A percentile compares a stretch with the other conserved stretches of the same genome.
phyloP scores from a whole-genome alignment of 2,113 vertebrate genomes.

The Bos javanicus region DNA sequence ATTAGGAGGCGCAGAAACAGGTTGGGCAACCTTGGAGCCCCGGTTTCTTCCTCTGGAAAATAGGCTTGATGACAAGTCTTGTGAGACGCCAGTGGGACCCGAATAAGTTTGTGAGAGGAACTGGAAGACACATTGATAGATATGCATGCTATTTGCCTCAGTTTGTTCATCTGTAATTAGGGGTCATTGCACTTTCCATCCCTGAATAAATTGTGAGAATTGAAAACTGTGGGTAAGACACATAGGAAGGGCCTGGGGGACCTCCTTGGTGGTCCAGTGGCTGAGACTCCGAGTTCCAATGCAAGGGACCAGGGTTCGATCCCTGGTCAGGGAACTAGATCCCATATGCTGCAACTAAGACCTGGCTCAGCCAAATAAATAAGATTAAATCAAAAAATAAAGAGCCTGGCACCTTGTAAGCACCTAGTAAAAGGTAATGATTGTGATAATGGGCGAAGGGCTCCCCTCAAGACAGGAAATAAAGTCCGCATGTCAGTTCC shows the following conservation, averaged over 20 bases:
- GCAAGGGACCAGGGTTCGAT: neutral
- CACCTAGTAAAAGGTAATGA: neutral
- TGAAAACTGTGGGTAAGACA: neutral
- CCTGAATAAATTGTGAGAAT: neutral
- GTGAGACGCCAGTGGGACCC: neutral
- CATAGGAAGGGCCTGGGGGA: neutral
- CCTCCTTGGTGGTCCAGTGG: neutral
- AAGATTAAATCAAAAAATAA: neutral
- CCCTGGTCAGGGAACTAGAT: neutral
- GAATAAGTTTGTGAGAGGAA: neutral
- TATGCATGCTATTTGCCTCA: neutral
- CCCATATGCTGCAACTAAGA: neutral
- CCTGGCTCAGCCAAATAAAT: neutral
- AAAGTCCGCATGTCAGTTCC: neutral
- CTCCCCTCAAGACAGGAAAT: neutral
- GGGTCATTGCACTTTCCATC: neutral
- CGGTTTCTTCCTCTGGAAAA: neutral
- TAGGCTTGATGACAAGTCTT: neutral
- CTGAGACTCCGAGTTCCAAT: neutral
- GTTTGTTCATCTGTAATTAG: neutral
- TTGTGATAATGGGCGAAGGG: neutral
- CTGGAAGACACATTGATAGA: neutral
- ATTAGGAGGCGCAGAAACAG: neutral
- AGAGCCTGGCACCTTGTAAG: neutral
- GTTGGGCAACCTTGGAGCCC: neutral